Base-by-base conservation (phyloP, 2,113 vertebrate genomes). In the Zosterops lateralis region DNA sequence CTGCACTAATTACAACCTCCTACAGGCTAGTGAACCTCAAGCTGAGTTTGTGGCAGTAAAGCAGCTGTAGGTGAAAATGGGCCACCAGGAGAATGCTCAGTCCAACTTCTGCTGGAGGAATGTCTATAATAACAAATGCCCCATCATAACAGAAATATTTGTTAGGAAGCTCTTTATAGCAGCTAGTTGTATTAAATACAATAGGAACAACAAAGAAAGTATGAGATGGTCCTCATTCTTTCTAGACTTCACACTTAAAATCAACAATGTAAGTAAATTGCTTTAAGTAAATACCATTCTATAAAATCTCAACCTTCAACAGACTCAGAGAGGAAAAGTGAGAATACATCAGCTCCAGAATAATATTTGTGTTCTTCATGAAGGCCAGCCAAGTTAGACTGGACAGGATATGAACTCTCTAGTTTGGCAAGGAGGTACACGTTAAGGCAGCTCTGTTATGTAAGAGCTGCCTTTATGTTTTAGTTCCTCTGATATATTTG, bases 91-190 rank as follows among this genome's bases (percentile, higher is more conserved):
- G 56, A 78, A 56, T 3, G 5, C 31, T 89, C 47, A 44, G 64
- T 90, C 88, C 92, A 93, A 26, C 13, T 93, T 80, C 51, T 93
- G 21, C 64, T 90, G 53, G 40, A 95, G 64, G 62, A 90, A 88
- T 86, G 76, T 85, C 86, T 90, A 10, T 17, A 84, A 94, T 29
- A 92, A 95, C 86, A 94, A 88, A 83, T 42, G 38, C 32, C 32
- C 26, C 75, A 87, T 82, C 82, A 65, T 79, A 94, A 83, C 66
- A 93, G 83, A 80, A 96, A 77, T 93, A 77, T 94, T 95, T 94
- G 53, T 89, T 83, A 92, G 85, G 92, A 96, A 92, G 79, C 11
- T 93, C 47, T 84, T 92, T 86, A 56, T 40, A 77, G 48, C 51
- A 86, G 36, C 54, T 53, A 18, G 31, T 62, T 61, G 15, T 34